phyloP scores from a whole-genome alignment of 2,888 invertebrate species.

The Cepaea hortensis region DNA sequence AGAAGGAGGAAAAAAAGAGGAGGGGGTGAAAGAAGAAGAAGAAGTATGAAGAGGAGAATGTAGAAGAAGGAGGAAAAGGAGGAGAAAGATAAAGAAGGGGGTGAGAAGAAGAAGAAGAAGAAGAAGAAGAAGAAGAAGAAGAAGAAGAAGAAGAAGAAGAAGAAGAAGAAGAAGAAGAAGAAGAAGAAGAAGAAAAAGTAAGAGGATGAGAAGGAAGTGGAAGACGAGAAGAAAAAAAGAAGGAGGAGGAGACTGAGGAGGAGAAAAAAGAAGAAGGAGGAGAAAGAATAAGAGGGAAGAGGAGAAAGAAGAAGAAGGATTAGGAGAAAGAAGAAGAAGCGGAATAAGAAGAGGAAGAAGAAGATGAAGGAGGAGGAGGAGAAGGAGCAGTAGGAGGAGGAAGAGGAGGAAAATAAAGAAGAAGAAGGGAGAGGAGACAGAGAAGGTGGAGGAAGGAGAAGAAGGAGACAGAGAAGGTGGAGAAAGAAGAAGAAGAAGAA shows the following conservation, averaged over 20 bases:
- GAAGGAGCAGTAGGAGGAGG: no score
- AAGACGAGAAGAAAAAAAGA: not conserved
- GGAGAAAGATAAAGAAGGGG: no score
- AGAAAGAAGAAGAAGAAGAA: no score
- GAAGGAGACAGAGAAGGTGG: conserved; percentile 15
- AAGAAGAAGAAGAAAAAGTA: conserved; percentile 24
- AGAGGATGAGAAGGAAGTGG: not conserved
- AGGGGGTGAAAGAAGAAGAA: no score
- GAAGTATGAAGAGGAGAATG: no score
- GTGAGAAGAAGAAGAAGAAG: not conserved
- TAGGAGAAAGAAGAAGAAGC: no score
- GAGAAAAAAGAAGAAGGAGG: conserved; percentile 24
- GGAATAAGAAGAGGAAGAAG: not conserved
- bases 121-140: conserved; percentile 4
- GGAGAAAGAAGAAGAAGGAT: conserved; percentile 23
- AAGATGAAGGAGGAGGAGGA: no score
- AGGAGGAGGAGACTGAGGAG: conserved; percentile 2
- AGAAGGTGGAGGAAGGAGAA: conserved; percentile 14
- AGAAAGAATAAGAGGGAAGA: conserved; percentile 19
- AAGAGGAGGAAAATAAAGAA: no score
- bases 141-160: not conserved
- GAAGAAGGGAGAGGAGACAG: not conserved
- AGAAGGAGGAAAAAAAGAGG: no score
- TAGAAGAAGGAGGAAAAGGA: no score
- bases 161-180: conserved; percentile 19